Evolutionary conservation across 2,113 vertebrate genomes (phyloP).

Genomic region (Tylochromis polylepis): DNA sequence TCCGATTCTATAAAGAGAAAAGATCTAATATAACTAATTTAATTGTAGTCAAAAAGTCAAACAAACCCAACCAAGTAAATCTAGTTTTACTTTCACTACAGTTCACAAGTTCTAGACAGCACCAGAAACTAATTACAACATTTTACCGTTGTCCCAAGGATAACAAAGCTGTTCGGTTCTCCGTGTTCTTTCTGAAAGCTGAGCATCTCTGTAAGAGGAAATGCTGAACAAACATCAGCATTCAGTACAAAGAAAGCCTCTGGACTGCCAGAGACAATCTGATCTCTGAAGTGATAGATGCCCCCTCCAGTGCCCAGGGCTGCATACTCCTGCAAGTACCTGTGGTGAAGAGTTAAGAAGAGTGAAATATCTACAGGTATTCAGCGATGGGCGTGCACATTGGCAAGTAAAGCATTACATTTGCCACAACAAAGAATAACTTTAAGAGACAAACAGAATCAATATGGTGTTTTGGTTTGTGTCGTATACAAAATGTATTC

Average conservation of each 20-base stretch:
- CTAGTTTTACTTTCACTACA: not conserved
- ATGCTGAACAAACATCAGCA: constrained; percentile 92
- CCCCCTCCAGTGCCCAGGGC: constrained; percentile 94
- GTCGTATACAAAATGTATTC: not conserved
- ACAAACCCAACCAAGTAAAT: not conserved
- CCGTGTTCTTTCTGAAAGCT: constrained; percentile 78
- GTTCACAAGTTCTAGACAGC: not conserved
- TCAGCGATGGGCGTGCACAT: not conserved
- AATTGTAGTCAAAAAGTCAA: not conserved
- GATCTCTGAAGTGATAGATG: constrained; percentile 97
- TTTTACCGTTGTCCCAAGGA: constrained; percentile 93
- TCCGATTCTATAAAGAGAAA: not conserved
- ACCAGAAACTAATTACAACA: not conserved
- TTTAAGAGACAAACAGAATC: not conserved
- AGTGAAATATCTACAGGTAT: not conserved
- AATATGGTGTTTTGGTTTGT: not conserved
- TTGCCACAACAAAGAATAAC: not conserved
- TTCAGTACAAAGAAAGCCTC: constrained; percentile 96
- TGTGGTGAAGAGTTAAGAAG: constrained; percentile 36
- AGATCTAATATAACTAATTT: not conserved
- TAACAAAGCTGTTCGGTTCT: constrained; percentile 82
- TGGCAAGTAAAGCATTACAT: not conserved
- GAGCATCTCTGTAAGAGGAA: constrained; percentile 90
- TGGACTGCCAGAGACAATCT: constrained; percentile 89
- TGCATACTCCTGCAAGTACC: constrained; percentile 93